Evolutionary conservation across 2,113 vertebrate genomes (phyloP), one percentile per base, ranked within the genome.

Genomic region (Coptodon rendalli): DNA sequence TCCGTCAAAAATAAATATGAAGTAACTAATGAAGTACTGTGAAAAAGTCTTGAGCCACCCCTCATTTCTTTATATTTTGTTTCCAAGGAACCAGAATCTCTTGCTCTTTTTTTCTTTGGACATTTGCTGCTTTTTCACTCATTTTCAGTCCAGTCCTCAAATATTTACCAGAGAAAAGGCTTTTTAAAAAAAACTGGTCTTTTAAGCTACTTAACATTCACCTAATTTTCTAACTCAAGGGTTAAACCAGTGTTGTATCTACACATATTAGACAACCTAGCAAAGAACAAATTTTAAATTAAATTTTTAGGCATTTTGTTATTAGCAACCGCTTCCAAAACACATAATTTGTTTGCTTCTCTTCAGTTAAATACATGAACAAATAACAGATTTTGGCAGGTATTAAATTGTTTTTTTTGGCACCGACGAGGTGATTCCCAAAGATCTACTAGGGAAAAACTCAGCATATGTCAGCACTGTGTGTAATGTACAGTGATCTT

Each of bases 301-400:
- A 0, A 0, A 17, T 17, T 16, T 45, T 27, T 73, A 45, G 38
- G 0, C 13, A 17, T 27, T 45, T 73, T 27, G 38, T 73, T 45
- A 73, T 71, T 45, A 73, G 38, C 22, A 45, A 13, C 5, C 0
- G 0, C 22, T 45, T 76, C 4, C 22, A 48, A 73, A 73, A 76
- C 14, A 73, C 68, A 45, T 45, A 2, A 7, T 48, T 29, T 45
- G 2, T 73, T 73, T 45, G 22, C 22, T 45, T 73, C 45, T 73
- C 40, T 45, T 45, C 8, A 73, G 38, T 27, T 73, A 40, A 29
- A 45, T 45, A 16, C 5, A 48, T 29, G 14, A 48, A 73, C 14
- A 48, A 8, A 29, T 27, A 48, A 48, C 68, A 48, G 40, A 73
- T 17, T 73, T 10, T 5, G 40, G 9, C 13, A 45, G 22, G 38